Base-by-base conservation (phyloP, 2,888 invertebrate genomes). In the Mactromeris polynyma region DNA sequence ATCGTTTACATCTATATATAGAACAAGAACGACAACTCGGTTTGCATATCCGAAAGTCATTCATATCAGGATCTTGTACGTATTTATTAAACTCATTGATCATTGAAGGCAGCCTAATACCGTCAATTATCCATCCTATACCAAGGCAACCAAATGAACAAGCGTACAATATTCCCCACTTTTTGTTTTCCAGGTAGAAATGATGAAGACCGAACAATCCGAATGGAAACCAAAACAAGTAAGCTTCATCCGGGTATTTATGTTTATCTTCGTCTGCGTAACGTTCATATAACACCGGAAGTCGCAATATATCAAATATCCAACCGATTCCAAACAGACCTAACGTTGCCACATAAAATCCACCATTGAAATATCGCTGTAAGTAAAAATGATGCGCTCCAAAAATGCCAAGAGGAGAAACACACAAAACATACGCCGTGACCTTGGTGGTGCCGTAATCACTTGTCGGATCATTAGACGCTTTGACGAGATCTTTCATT, bases 161-260 rank as follows among this genome's bases (percentile, higher is more conserved):
- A 1, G 91, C 88, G 80, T 93, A 93, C 31, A 93, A 54, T 11
- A 92, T 89, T 19, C 93, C 93, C 92, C 92, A 93, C 17, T 83
- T 78, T 42, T 91, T 89, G 1, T 87, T 87, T n/a, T 81, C 89
- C 14, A 93, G 78, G 51, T 93, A 93, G 46, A 93, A 93, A 77
- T 93, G 92, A 90, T 93, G 93, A 19, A 92, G 79, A 51, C 93
- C 93, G 58, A 90, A 89, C 40, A 93, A 85, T 31, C 92, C 93
- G 40, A 92, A 91, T 19, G 93, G 93, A 81, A 92, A 90, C 92
- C 92, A 90, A 69, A 83, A 91, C 46, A 93, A 40, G 64, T 93
- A 93, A 0, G 93, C 93, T 78, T 93, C 93, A 85, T 93, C 93
- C 81, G 89, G 88, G 85, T 93, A 93, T 64, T 92, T 93, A 21